A percentile compares a stretch with the other conserved stretches of the same genome.
These are phyloP conservation scores for Synergus japonicus DNA, from an alignment of 2,888 invertebrate species.

Conservation along the genomic window DNA sequence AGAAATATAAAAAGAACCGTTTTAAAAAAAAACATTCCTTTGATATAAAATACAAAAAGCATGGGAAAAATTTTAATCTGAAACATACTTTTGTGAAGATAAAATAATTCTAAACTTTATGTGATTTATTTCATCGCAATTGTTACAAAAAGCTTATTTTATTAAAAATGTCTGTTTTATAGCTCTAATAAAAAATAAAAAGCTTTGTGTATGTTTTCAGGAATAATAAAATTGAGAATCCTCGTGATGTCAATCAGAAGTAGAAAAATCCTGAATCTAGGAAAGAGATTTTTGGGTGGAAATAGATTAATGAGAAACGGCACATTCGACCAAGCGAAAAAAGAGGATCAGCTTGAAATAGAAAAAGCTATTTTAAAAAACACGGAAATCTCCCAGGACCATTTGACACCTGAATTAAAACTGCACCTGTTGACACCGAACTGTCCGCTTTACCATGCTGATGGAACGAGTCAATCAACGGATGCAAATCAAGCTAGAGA, in stretches of 20 bases:
- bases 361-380: conserved; percentile 48
- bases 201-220: neutral
- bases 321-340: conserved; percentile 5
- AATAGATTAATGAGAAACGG: neutral
- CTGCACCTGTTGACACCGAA: conserved; percentile 82
- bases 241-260: neutral
- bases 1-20: neutral
- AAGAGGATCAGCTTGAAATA: conserved; percentile 43
- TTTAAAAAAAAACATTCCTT: neutral
- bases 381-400: conserved; percentile 75
- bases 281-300: conserved; percentile 1
- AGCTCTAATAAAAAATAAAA: too few relatives aligned
- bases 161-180: too few relatives aligned
- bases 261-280: neutral
- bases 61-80: neutral
- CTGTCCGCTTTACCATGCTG: conserved; percentile 80
- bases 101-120: too few relatives aligned
- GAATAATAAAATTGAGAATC: neutral
- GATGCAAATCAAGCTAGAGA: conserved; percentile 65
- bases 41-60: neutral
- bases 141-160: too few relatives aligned
- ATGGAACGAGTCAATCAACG: conserved; percentile 63
- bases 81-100: neutral
- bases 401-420: conserved; percentile 83
- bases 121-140: too few relatives aligned